Base-by-base conservation (phyloP, 1,140 invertebrate genomes). In the Diprion similis region DNA sequence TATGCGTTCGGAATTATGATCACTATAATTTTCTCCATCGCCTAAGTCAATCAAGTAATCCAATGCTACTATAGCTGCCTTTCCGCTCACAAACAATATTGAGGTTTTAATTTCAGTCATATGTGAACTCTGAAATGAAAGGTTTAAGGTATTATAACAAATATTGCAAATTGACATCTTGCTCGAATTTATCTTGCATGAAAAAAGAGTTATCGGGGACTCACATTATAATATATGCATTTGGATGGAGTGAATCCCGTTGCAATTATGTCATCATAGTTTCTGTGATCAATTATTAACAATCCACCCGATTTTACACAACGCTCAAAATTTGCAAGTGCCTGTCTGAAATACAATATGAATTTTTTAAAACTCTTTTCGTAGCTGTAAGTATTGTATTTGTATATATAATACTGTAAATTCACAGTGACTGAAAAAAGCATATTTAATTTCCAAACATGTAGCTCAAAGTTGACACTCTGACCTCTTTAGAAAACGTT, bases 211-310 rank as follows among this genome's bases (percentile, higher is more conserved):
- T 37, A 13, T 19, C 13, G 47, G 24, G 13, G 24, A 89, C 91
- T 93, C 89, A 96, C 95, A 83, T 95, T 96, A 80, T 97, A 97
- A 86, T 96, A 97, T 80, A 97, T 93, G 78, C 93, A 95, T 82
- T 95, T 94, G 10, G 91, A 86, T 1, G 95, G 94, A 1, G 94
- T 94, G 10, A 89, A 84, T 1, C 95, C 95, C 18, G 89, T 91
- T 66, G 92, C 90, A 47, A 96, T 90, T 73, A 96, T 95, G 66
- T 93, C 90, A 81, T 97, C 95, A 77, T 96, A 96, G 85, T 97
- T 97, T 78, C 95, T 91, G 80, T 97, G 95, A 85, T 97, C 95
- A 71, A 97, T 96, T 18, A 96, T 82, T 18, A 97, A 84, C 24
- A 96, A 88, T 0, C 95, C 95, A n/a, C 95, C 95, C 0, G 94